phyloP scores from a whole-genome alignment of 2,797 vertebrate genomes.

The Spinus pinus region DNA sequence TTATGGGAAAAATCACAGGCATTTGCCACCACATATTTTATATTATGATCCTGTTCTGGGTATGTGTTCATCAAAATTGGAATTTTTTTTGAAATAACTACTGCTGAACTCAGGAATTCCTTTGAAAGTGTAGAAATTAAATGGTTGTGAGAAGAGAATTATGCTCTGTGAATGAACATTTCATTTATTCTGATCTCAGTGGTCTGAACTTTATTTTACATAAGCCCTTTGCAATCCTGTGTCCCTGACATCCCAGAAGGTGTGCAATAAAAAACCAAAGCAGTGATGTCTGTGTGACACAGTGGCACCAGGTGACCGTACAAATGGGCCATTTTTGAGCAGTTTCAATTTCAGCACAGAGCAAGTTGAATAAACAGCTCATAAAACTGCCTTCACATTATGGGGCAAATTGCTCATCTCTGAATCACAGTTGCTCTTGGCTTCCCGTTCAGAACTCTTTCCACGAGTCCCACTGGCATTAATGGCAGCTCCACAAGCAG shows the following conservation, averaged over 20 bases:
- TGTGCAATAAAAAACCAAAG: neutral
- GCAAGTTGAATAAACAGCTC: constrained; percentile 4
- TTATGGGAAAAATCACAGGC: neutral
- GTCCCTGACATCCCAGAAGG: neutral
- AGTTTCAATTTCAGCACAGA: neutral
- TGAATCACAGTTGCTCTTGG: constrained; percentile 35
- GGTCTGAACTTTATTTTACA: neutral
- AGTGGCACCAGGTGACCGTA: neutral
- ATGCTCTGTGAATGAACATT: neutral
- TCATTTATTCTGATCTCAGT: neutral
- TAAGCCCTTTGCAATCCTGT: neutral
- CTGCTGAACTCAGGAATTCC: neutral
- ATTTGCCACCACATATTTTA: rapidly evolving
- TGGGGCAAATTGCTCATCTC: constrained; percentile 58
- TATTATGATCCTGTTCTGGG: neutral
- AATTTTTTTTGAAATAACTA: neutral
- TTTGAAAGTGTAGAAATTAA: neutral
- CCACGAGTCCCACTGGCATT: neutral
- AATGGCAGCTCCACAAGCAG: constrained; percentile 53
- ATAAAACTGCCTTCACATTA: constrained; percentile 7
- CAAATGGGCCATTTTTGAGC: neutral
- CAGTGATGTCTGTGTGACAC: neutral
- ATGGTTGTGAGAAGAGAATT: neutral
- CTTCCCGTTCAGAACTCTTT: neutral
- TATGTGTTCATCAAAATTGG: neutral